A percentile compares a stretch with the other conserved stretches of the same genome.
Evolutionary conservation across 2,113 vertebrate species (phyloP).

Genomic region (Nycticebus coucang): DNA sequence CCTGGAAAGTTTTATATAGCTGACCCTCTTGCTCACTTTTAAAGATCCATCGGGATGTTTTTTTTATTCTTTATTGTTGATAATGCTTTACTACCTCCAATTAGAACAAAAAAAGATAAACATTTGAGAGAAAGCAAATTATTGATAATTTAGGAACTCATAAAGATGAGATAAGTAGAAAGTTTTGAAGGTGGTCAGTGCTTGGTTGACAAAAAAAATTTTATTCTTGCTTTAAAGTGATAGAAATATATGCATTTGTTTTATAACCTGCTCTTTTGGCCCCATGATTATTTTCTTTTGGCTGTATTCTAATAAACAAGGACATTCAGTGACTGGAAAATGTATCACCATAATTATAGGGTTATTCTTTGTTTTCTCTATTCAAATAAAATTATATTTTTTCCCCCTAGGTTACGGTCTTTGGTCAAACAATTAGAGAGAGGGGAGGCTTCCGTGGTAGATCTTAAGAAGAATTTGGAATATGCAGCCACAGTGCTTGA

Average conservation of each 20-base stretch:
- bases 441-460: constrained; percentile 95
- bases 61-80: background rate
- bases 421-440: constrained; percentile 97
- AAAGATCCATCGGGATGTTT: background rate
- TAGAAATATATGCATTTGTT: background rate
- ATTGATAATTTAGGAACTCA: background rate
- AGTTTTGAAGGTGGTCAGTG: background rate
- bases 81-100: background rate
- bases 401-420: constrained; percentile 90
- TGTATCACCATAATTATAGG: background rate
- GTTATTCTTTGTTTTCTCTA: constrained; percentile 15
- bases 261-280: background rate
- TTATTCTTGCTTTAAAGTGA: background rate
- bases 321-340: background rate
- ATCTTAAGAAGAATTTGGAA: constrained; percentile 99
- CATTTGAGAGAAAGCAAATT: background rate
- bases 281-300: background rate
- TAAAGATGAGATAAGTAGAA: background rate
- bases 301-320: background rate
- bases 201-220: background rate
- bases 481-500: constrained; percentile 97
- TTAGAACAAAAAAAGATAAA: background rate
- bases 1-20: background rate
- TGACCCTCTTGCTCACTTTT: background rate
- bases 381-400: constrained; percentile 71